A percentile compares a stretch with the other conserved stretches of the same genome.
These are phyloP conservation scores for Dryobotodes eremita DNA, from an alignment of 2,888 invertebrate genomes.

Conservation along the genomic window DNA sequence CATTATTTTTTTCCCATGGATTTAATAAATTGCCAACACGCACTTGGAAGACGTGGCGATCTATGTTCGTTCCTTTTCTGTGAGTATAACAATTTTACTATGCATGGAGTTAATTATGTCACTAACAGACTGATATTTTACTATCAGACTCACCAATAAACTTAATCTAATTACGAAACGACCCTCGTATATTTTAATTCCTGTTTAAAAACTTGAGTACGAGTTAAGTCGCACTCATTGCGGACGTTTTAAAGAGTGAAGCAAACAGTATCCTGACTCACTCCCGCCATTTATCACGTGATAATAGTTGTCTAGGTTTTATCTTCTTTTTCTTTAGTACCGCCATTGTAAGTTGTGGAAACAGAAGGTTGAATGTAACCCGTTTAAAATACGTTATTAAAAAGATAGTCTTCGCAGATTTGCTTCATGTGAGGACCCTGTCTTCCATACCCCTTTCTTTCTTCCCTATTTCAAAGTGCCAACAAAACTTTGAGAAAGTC, in stretches of 20 bases:
- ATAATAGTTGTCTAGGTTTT: conserved; percentile 70
- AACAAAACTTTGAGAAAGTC: no score
- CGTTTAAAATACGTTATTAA: not conserved
- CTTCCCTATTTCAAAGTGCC: no score
- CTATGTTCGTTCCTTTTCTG: no score
- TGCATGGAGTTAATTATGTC: not conserved
- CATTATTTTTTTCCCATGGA: no score
- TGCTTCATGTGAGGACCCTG: not conserved
- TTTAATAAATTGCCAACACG: no score
- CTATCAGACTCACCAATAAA: not conserved
- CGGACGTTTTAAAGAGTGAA: conserved; percentile 59
- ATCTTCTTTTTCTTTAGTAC: conserved; percentile 65
- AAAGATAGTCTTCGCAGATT: not conserved
- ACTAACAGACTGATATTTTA: not conserved
- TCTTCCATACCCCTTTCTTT: not conserved
- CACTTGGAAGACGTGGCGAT: no score
- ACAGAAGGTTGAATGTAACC: conserved; percentile 45
- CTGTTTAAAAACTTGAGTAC: conserved; percentile 23
- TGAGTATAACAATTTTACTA: not conserved
- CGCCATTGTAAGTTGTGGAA: not conserved
- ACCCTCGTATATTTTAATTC: conserved; percentile 27
- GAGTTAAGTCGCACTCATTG: conserved; percentile 41
- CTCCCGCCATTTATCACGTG: conserved; percentile 68
- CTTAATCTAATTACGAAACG: conserved; percentile 20
- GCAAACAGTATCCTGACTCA: conserved; percentile 63